Percentiles rank a stretch among this genome's conserved stretches.
Conservation (phyloP, 2,113 vertebrate genomes). For the Salvator merianae region DNA sequence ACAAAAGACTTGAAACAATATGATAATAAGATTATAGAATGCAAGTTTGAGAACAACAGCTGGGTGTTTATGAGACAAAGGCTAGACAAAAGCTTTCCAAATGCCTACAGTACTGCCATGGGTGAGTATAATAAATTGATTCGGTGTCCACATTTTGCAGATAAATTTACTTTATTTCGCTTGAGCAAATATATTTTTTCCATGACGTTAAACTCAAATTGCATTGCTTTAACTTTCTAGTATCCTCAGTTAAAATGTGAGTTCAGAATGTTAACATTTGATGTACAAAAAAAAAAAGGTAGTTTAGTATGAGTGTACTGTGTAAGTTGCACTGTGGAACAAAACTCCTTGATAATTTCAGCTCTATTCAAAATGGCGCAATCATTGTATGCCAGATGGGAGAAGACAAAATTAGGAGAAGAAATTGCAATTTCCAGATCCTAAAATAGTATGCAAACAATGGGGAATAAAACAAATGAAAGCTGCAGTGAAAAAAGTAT, state of each 20-base stretch:
- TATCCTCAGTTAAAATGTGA: neutral
- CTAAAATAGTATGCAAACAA: slow-evolving; percentile 64
- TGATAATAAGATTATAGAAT: slow-evolving; percentile 99
- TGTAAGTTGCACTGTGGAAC: slow-evolving; percentile 59
- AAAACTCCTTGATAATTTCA: slow-evolving; percentile 62
- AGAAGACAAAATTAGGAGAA: slow-evolving; percentile 64
- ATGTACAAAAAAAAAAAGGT: slow-evolving; percentile 4
- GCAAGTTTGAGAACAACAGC: slow-evolving; percentile 93
- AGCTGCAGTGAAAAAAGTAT: slow-evolving; percentile 11
- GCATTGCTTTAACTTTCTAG: neutral
- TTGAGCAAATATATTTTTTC: neutral
- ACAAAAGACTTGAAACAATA: slow-evolving; percentile 95
- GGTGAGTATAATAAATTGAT: slow-evolving; percentile 80
- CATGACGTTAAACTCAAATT: neutral
- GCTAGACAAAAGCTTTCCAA: slow-evolving; percentile 98
- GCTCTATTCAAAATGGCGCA: slow-evolving; percentile 61
- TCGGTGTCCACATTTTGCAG: slow-evolving; percentile 15
- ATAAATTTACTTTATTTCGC: neutral
- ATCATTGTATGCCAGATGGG: slow-evolving; percentile 68
- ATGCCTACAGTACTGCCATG: slow-evolving; percentile 95
- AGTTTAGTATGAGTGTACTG: slow-evolving; percentile 26
- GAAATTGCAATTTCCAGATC: slow-evolving; percentile 68
- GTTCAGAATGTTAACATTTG: slow-evolving; percentile 21
- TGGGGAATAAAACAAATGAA: slow-evolving; percentile 63
- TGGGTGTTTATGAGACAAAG: slow-evolving; percentile 99